Base-by-base conservation (phyloP, 2,888 invertebrate species). In the Pristionchus entomophagus region DNA sequence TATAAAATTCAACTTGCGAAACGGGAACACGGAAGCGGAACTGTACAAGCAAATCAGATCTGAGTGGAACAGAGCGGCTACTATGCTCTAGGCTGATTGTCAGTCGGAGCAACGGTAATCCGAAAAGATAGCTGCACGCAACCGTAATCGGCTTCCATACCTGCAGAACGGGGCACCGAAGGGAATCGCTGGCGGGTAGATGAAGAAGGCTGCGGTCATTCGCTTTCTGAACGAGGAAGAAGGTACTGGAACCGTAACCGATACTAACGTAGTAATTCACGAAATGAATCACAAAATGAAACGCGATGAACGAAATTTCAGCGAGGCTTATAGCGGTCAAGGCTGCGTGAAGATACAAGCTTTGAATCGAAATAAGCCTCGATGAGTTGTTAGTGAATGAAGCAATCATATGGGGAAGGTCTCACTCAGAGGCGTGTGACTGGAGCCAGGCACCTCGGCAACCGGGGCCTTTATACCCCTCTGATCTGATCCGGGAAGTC, bases 141-240 rank as follows among this genome's bases (percentile, higher is more conserved):
- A n/a, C n/a, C n/a, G n/a, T n/a, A n/a, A n/a, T n/a, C n/a, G n/a
- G n/a, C n/a, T n/a, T n/a, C n/a, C n/a, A n/a, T n/a, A n/a, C n/a
- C 29, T 59, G 59, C 59, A 65, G 65, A 65, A 38, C 14, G 14
- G 45, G 14, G 6, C 45, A 45, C 45, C 14, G 45, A 45, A 45
- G 45, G 45, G 45, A 45, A 14, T 14, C 14, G 45, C 45, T 10
- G 73, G 45, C 8, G 73, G 41, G 26, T n/a, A 73, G 38, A 41
- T 22, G 41, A 73, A 41, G 73, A 26, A 73, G 73, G 41, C 38
- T 45, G 73, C 41, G 73, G 41, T 41, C 73, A 73, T 73, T 73
- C 73, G 41, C 32, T 10, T 65, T 35, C 19, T 35, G 19, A 38
- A 32, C n/a, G 32, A 6, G 56, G 2, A 26, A 29, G 29, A 29